Evolutionary conservation across 2,797 vertebrate genomes (phyloP).

Genomic region (Cryptoprocta ferox): DNA sequence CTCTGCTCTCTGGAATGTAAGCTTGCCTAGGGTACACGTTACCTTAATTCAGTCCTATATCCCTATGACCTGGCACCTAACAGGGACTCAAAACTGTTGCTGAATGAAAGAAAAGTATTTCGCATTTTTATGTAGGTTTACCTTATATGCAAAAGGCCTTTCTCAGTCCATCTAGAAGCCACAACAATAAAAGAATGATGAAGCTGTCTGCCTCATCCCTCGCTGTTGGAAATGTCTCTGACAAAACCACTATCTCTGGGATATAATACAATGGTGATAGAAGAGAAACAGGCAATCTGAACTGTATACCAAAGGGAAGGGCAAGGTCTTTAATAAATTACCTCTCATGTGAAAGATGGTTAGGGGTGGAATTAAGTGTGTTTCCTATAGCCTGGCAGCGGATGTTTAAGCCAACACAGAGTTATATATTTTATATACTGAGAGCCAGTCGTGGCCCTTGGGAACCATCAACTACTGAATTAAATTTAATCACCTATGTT

Average conservation of each 20-base stretch:
- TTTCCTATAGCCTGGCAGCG: slow-evolving; percentile 46
- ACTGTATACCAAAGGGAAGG: slow-evolving; percentile 33
- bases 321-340: slow-evolving; percentile 68
- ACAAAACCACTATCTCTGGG: background rate
- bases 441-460: slow-evolving; percentile 51
- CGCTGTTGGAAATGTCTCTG: background rate
- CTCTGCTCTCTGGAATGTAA: background rate
- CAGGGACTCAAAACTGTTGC: background rate
- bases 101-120: background rate
- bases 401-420: slow-evolving; percentile 44
- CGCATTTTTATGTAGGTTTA: background rate
- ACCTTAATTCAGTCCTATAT: background rate
- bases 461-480: slow-evolving; percentile 74
- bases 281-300: slow-evolving; percentile 56
- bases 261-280: slow-evolving; percentile 3
- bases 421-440: slow-evolving; percentile 72
- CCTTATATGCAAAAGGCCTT: background rate
- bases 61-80: background rate
- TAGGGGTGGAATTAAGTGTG: slow-evolving; percentile 54
- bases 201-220: background rate
- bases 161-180: background rate
- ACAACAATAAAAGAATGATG: slow-evolving; percentile 16
- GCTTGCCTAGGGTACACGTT: background rate
- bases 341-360: slow-evolving; percentile 53
- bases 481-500: slow-evolving; percentile 80